Evolutionary conservation across 2,113 vertebrate species (phyloP).

Genomic region (Pholis gunnellus): DNA sequence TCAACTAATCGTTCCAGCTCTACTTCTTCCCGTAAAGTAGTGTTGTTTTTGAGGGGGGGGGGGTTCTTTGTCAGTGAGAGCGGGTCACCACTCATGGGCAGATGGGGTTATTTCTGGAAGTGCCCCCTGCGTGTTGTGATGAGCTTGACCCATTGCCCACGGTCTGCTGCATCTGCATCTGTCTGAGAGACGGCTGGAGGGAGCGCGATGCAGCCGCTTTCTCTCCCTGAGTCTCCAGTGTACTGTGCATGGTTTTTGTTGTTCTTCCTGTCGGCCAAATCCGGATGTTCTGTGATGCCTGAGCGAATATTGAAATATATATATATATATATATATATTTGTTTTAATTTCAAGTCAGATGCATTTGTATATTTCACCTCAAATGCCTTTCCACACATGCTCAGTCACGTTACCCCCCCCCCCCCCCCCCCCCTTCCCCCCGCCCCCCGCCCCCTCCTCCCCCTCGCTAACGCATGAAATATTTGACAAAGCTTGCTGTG

Average conservation of each 20-base stretch:
- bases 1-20: background rate
- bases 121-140: slow-evolving; percentile 47
- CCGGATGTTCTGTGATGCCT: slow-evolving; percentile 1
- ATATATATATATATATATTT: too few species aligned
- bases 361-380: slow-evolving; percentile 24
- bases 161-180: slow-evolving; percentile 66
- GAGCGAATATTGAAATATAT: background rate
- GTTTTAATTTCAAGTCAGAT: background rate
- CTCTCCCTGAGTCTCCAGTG: background rate
- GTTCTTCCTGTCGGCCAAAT: slow-evolving; percentile 3
- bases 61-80: slow-evolving; percentile 22
- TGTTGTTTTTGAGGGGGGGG: background rate
- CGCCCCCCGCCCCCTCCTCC: background rate
- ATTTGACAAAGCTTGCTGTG: slow-evolving; percentile 47
- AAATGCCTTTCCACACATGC: slow-evolving; percentile 15
- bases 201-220: slow-evolving; percentile 1
- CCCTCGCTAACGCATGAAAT: slow-evolving; percentile 16
- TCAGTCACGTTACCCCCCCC: background rate
- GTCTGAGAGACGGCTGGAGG: slow-evolving; percentile 43
- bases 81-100: slow-evolving; percentile 29
- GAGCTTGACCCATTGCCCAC: slow-evolving; percentile 68
- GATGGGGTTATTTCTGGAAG: slow-evolving; percentile 63
- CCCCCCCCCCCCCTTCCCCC: background rate
- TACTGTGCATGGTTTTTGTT: slow-evolving; percentile 19
- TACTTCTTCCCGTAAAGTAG: background rate